A percentile compares a stretch with the other conserved stretches of the same genome.
Evolutionary conservation across 2,888 invertebrate species (phyloP).

Genomic region (Sesamia inferens): DNA sequence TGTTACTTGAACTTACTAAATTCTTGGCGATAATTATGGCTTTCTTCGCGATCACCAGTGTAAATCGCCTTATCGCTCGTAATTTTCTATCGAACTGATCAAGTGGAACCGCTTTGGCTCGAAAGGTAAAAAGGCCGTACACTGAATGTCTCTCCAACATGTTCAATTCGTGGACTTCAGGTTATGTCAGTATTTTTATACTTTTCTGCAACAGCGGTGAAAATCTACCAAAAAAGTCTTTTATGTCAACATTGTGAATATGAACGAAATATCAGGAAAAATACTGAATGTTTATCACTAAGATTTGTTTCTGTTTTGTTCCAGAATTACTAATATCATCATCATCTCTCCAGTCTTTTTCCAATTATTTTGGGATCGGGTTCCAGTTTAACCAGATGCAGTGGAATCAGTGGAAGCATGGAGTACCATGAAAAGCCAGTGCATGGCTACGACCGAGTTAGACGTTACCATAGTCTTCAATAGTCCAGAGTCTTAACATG

Average conservation of each 20-base stretch:
- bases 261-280: background rate
- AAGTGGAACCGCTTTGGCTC: slow-evolving; percentile 10
- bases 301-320: background rate
- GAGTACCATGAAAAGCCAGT: no score
- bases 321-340: background rate
- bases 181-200: no score
- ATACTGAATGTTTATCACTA: background rate
- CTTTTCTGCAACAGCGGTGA: background rate
- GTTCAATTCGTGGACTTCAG: background rate
- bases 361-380: no score
- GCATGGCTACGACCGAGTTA: no score
- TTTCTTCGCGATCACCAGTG: accelerated
- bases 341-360: no score
- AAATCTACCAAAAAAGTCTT: background rate
- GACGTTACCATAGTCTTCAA: no score
- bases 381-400: no score
- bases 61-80: background rate
- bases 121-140: slow-evolving; percentile 1
- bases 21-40: accelerated
- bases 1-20: background rate
- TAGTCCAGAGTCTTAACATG: no score
- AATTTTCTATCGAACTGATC: background rate
- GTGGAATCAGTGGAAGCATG: no score
- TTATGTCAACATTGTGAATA: background rate
- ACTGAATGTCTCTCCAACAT: slow-evolving; percentile 13